Evolutionary conservation across 2,113 vertebrate species (phyloP).

Genomic region (Malurus melanocephalus): DNA sequence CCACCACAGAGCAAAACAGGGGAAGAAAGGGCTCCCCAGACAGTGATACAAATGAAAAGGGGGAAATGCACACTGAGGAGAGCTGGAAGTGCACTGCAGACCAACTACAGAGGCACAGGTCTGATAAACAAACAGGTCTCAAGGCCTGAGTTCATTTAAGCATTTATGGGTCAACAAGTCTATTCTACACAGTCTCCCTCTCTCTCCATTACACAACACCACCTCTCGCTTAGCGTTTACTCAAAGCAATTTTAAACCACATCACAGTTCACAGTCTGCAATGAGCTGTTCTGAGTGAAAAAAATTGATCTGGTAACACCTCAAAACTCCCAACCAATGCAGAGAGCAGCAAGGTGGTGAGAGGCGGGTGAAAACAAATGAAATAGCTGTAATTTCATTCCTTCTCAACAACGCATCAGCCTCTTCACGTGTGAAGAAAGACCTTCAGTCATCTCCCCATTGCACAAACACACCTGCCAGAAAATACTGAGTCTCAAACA

Average conservation of each 20-base stretch:
- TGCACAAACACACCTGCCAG: not conserved
- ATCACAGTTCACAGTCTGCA: not conserved
- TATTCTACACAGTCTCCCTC: not conserved
- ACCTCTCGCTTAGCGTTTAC: not conserved
- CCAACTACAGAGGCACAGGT: not conserved
- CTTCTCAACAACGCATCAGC: not conserved
- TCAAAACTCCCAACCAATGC: not conserved
- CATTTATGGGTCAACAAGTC: not conserved
- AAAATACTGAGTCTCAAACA: not conserved
- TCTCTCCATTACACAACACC: not conserved
- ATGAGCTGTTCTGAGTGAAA: not conserved
- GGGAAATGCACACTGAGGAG: not conserved
- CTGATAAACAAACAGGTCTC: not conserved
- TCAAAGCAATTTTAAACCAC: not conserved
- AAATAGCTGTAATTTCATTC: not conserved
- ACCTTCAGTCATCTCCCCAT: not conserved
- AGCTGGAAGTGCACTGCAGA: not conserved
- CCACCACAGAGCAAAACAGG: not conserved
- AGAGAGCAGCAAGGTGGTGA: not conserved
- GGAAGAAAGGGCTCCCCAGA: not conserved
- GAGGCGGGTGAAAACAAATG: not conserved
- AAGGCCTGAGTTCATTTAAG: not conserved
- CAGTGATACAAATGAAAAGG: not conserved
- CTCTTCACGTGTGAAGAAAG: not conserved
- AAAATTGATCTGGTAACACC: not conserved